Conservation (phyloP, 92 coral and sea anemone genomes). For the Parazoanthus darwini region DNA sequence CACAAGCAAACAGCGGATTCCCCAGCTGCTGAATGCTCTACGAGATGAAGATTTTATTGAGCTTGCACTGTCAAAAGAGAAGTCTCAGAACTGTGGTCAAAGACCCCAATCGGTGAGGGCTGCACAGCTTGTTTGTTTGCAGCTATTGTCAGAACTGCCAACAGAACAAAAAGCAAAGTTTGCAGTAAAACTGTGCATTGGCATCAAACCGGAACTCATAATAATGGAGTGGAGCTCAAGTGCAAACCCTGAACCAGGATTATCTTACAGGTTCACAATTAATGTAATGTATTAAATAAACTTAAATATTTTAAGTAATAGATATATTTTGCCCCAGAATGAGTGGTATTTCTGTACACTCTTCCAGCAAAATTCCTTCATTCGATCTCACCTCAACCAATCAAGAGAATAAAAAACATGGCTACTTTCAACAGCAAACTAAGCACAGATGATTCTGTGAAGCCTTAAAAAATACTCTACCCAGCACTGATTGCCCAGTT, state of each 20-base stretch:
- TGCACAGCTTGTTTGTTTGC: neutral
- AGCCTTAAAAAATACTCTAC: no score
- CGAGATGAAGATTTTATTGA: neutral
- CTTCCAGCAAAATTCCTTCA: neutral
- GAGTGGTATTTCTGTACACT: neutral
- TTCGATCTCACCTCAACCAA: neutral
- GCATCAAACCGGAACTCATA: neutral
- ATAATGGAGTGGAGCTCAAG: neutral
- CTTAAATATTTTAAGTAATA: no score
- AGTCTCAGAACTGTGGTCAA: no score
- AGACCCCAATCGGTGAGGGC: no score
- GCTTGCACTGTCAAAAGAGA: neutral
- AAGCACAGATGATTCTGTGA: no score
- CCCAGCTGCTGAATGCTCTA: neutral
- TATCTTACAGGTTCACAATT: neutral
- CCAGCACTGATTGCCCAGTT: no score
- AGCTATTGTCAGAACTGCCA: neutral
- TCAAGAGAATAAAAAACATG: neutral
- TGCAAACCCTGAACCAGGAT: neutral
- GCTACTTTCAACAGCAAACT: neutral
- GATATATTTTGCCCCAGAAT: neutral
- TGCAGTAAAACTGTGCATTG: neutral
- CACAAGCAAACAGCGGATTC: slow-evolving; percentile 16
- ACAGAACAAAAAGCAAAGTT: neutral
- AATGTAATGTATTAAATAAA: no score